phyloP scores from a whole-genome alignment of 2,797 vertebrate species.

The Enteromius afrohamiltoni region DNA sequence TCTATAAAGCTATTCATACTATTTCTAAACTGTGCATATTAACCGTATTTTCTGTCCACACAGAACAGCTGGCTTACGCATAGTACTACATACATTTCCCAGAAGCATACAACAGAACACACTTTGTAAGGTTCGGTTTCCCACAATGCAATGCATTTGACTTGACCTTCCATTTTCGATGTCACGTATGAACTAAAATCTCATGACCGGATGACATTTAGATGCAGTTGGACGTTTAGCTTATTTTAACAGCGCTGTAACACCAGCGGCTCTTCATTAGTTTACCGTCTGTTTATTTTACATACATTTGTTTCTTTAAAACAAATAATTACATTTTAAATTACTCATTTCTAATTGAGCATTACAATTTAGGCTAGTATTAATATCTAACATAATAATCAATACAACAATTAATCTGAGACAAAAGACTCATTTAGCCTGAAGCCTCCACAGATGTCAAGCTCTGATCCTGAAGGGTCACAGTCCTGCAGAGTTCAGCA shows the following conservation, averaged over 20 bases:
- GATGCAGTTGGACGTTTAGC: not conserved
- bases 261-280: not conserved
- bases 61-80: not conserved
- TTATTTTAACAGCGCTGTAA: not conserved
- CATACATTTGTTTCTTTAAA: not conserved
- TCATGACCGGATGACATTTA: not conserved
- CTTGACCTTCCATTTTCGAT: not conserved
- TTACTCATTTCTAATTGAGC: too few relatives aligned
- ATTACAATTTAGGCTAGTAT: too few relatives aligned
- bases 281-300: not conserved
- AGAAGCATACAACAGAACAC: not conserved
- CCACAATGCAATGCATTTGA: conserved; percentile 2
- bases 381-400: not conserved
- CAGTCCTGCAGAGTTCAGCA: not conserved
- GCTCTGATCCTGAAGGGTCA: not conserved
- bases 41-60: not conserved
- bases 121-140: not conserved
- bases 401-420: not conserved
- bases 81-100: not conserved
- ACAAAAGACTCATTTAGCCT: not conserved
- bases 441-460: not conserved
- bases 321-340: too few relatives aligned
- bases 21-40: not conserved
- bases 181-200: not conserved
- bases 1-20: too few relatives aligned